Conservation (phyloP, 2,113 vertebrate genomes). For the Eptatretus burgeri region DNA sequence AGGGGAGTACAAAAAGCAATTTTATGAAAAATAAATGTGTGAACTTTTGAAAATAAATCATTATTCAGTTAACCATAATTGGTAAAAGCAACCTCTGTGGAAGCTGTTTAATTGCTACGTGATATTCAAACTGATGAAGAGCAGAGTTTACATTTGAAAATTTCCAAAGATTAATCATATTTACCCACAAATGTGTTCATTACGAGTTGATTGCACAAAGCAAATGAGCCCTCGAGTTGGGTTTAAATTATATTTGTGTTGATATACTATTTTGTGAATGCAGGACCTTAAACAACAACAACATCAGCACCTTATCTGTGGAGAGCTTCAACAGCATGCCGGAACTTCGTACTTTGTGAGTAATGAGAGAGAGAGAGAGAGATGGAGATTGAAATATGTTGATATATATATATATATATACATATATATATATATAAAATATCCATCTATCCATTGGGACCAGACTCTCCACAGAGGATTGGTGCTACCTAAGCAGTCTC, state of each 20-base stretch:
- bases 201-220: neutral
- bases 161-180: neutral
- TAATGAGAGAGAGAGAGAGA: constrained; percentile 12
- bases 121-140: constrained; percentile 1
- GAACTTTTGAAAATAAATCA: no score
- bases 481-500: no score
- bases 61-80: no score
- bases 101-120: neutral
- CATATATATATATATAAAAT: no score
- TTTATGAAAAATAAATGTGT: no score
- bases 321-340: constrained; percentile 99
- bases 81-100: neutral
- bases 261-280: constrained; percentile 14
- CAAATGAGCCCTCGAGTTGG: neutral
- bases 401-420: no score
- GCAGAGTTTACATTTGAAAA: constrained; percentile 3
- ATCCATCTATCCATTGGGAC: no score
- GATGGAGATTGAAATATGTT: no score
- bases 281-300: constrained; percentile 97
- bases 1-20: no score
- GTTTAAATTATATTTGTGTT: constrained; percentile 6
- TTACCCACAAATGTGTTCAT: neutral
- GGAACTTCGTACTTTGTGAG: constrained; percentile 95
- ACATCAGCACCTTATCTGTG: constrained; percentile 77
- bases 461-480: no score